Conservation (phyloP, 2,797 vertebrate species). For the Microcaecilia unicolor region DNA sequence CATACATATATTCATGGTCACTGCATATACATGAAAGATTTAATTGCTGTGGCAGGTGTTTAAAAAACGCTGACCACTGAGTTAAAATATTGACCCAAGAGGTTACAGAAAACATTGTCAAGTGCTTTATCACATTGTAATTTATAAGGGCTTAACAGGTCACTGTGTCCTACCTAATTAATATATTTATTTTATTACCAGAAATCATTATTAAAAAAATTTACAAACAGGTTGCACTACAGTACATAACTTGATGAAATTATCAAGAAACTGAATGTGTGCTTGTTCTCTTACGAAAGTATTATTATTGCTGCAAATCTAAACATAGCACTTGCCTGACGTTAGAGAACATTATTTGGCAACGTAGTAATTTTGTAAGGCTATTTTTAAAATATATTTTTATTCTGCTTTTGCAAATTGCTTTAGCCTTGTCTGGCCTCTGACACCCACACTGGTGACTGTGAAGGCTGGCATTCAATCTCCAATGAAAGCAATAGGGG, state of each 20-base stretch:
- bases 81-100: too few species aligned
- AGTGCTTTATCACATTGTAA: too few species aligned
- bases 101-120: too few species aligned
- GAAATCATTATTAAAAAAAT: too few species aligned
- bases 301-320: constrained; percentile 32
- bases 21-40: too few species aligned
- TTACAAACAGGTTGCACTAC: constrained; percentile 22
- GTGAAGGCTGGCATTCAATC: constrained; percentile 12
- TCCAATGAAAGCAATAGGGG: constrained; percentile 9
- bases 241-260: constrained; percentile 16
- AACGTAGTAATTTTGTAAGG: constrained; percentile 31
- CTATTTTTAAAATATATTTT: constrained; percentile 43
- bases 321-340: constrained; percentile 30
- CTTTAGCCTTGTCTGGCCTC: constrained; percentile 33
- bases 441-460: constrained; percentile 33
- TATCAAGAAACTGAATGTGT: constrained; percentile 29
- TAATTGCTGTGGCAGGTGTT: too few species aligned
- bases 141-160: too few species aligned
- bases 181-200: too few species aligned
- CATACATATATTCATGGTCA: too few species aligned
- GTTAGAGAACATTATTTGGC: too few species aligned
- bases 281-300: constrained; percentile 31
- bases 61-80: too few species aligned
- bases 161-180: too few species aligned
- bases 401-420: constrained; percentile 36